Base-by-base conservation (phyloP, 2,888 invertebrate species). In the Chromoteleia sp. region DNA sequence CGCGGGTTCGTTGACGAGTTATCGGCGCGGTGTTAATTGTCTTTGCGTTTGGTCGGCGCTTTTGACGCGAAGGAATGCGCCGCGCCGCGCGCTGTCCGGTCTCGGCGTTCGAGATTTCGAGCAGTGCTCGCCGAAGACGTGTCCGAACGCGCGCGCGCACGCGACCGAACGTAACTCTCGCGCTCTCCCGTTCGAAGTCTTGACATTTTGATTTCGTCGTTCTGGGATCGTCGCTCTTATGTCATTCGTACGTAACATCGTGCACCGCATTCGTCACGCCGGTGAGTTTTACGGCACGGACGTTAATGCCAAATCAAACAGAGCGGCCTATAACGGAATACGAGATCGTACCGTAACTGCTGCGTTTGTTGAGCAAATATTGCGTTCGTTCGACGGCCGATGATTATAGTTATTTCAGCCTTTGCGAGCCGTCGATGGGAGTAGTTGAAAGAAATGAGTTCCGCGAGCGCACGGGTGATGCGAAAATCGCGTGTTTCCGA, bases 11-110 rank as follows among this genome's bases (percentile, higher is more conserved):
- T n/a, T n/a, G n/a, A 45, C 39, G 65, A 85, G 80, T 86, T 86
- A 85, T 84, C 84, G 76, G 63, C 50, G 54, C 45, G 21, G 58
- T 83, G 85, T 81, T 86, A 86, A 86, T 86, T 73, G 82, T 58
- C 74, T 79, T 81, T 76, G 80, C n/a, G n/a, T n/a, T n/a, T n/a
- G n/a, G n/a, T 56, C 58, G 59, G 52, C 33, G 48, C 39, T 14
- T 33, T 61, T 33, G 45, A 6, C 25, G 25, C 25, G 3, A 25
- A 25, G 3, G 25, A 25, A 25, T 25, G 3, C 3, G 3, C 25
- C 25, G 25, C 25, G 25, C 3, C 25, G 6, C n/a, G n/a, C n/a
- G n/a, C n/a, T n/a, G n/a, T n/a, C n/a, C n/a, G n/a, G n/a, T n/a
- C n/a, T n/a, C n/a, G n/a, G n/a, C n/a, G n/a, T 36, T 10, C 21